A percentile compares a stretch with the other conserved stretches of the same genome.
These are phyloP conservation scores for Cottus gobio DNA, from an alignment of 2,113 vertebrate genomes.

Conservation along the genomic window DNA sequence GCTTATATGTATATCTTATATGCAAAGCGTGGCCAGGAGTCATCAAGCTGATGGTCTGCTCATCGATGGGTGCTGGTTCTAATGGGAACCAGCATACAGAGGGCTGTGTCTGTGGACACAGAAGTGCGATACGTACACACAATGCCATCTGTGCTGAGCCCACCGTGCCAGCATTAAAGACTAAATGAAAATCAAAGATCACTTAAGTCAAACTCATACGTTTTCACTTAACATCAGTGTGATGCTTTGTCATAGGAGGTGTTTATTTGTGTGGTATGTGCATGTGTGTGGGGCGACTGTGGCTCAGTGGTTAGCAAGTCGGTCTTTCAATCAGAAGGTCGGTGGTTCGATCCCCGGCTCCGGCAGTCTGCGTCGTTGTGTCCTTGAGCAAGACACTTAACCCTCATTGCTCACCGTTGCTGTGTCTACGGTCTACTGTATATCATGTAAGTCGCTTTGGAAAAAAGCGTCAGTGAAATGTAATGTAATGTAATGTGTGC, in stretches of 20 bases:
- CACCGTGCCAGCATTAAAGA: slow-evolving; percentile 17
- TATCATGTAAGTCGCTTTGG: too few species aligned
- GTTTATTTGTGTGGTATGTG: neutral
- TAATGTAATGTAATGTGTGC: too few species aligned
- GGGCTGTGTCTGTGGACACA: slow-evolving; percentile 3
- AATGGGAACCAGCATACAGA: slow-evolving; percentile 52
- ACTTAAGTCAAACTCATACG: neutral
- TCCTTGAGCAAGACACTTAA: too few species aligned
- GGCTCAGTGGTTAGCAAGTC: too few species aligned
- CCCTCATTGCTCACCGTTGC: too few species aligned
- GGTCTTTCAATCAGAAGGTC: too few species aligned
- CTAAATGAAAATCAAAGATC: neutral
- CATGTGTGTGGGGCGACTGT: too few species aligned
- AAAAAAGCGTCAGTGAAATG: too few species aligned
- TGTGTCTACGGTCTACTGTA: too few species aligned
- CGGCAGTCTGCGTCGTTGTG: too few species aligned
- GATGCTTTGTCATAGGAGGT: neutral
- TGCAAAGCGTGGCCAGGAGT: slow-evolving; percentile 23
- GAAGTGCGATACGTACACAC: slow-evolving; percentile 1
- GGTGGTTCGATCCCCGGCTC: too few species aligned
- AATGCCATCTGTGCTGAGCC: slow-evolving; percentile 1
- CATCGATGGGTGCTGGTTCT: slow-evolving; percentile 32
- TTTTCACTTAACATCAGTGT: slow-evolving; percentile 17
- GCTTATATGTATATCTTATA: neutral
- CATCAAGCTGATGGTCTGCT: slow-evolving; percentile 40